Evolutionary conservation across 2,888 invertebrate species (phyloP).

Genomic region (Notodonta dromedarius): DNA sequence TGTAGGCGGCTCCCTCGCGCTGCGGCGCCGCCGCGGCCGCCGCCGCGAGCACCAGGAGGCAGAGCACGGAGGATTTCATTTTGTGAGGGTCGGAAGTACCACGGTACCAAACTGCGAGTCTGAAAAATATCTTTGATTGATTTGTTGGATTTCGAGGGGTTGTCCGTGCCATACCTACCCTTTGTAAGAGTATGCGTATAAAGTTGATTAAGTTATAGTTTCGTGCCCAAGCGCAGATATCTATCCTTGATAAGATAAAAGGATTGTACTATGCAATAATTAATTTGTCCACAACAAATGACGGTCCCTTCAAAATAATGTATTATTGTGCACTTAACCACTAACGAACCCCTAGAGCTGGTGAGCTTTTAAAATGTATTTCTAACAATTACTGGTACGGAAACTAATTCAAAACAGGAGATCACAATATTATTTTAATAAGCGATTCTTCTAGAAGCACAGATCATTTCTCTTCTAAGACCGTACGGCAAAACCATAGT

Average conservation of each 20-base stretch:
- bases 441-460: slow-evolving; percentile 24
- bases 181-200: not conserved
- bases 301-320: too few species aligned
- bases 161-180: not conserved
- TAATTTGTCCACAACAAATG: too few species aligned
- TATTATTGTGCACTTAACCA: too few species aligned
- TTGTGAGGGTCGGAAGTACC: slow-evolving; percentile 36
- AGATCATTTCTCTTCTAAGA: slow-evolving; percentile 22
- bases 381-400: not conserved
- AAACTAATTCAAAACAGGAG: not conserved
- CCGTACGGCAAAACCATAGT: slow-evolving; percentile 30
- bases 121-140: not conserved
- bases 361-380: not conserved
- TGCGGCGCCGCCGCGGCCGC: slow-evolving; percentile 85
- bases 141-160: not conserved
- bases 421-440: not conserved
- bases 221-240: too few species aligned
- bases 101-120: slow-evolving; percentile 23
- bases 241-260: too few species aligned
- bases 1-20: slow-evolving; percentile 92
- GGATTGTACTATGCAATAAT: too few species aligned
- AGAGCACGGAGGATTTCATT: slow-evolving; percentile 71
- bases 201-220: too few species aligned
- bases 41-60: slow-evolving; percentile 76
- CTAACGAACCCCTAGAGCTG: not conserved